These are phyloP conservation scores for Andrena haemorrhoa DNA, from an alignment of 2,888 invertebrate genomes.

Conservation along the genomic window DNA sequence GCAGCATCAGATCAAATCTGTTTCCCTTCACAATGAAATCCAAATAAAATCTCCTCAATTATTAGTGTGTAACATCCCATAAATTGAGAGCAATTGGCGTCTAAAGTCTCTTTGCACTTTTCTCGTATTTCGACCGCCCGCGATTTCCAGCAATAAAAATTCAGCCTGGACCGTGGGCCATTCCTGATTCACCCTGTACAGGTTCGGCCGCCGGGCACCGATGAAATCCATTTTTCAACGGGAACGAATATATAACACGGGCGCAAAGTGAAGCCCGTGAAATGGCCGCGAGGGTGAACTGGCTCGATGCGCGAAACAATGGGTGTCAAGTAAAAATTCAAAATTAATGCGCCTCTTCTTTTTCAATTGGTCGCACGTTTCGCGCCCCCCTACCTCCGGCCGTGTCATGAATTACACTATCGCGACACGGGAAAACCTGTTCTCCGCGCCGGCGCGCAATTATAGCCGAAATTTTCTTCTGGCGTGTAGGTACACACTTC, in stretches of 20 bases:
- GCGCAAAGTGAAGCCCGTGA: conserved; percentile 55
- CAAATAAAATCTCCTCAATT: not conserved
- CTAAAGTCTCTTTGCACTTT: not conserved
- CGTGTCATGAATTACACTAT: conserved; percentile 27
- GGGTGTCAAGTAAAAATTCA: conserved; percentile 57
- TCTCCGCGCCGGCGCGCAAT: not conserved
- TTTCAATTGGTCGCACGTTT: conserved; percentile 40
- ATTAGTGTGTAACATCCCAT: not conserved
- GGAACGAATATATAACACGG: conserved; percentile 46
- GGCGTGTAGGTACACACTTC: not conserved
- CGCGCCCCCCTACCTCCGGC: conserved; percentile 6
- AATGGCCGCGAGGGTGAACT: conserved; percentile 49
- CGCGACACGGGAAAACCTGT: conserved; percentile 23
- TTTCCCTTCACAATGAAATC: not conserved
- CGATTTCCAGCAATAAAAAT: not conserved
- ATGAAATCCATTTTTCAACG: conserved; percentile 69
- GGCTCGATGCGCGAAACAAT: conserved; percentile 48
- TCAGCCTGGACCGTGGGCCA: not conserved
- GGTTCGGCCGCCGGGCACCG: conserved; percentile 33
- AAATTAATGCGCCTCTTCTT: conserved; percentile 54
- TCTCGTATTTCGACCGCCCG: not conserved
- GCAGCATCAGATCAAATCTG: not conserved
- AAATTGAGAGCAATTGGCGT: not conserved
- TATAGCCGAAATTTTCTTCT: conserved; percentile 34
- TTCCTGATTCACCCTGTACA: conserved; percentile 6